phyloP scores from a whole-genome alignment of 1,140 invertebrate genomes.

The Bombus vancouverensis region DNA sequence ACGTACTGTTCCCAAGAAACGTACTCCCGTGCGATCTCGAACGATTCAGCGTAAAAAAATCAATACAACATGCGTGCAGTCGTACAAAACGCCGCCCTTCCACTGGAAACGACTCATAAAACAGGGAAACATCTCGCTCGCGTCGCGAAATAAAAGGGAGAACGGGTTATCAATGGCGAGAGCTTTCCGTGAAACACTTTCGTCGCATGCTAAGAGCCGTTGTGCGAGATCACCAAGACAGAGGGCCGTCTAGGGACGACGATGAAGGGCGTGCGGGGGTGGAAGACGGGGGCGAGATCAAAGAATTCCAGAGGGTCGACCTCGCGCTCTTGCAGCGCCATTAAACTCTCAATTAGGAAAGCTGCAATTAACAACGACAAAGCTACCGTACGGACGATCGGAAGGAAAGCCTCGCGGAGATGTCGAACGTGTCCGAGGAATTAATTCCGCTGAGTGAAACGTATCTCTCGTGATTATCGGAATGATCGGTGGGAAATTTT shows the following conservation, averaged over 20 bases:
- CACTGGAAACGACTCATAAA: not conserved
- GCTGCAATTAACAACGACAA: slow-evolving; percentile 56
- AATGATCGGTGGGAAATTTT: not conserved
- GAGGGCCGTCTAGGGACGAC: not conserved
- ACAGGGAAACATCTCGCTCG: slow-evolving; percentile 4
- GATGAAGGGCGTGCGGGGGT: no score
- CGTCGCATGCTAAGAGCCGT: slow-evolving; percentile 20
- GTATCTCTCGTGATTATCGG: not conserved
- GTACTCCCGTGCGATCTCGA: not conserved
- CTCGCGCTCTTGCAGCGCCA: slow-evolving; percentile 29
- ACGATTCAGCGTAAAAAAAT: not conserved
- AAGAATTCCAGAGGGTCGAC: slow-evolving; percentile 47
- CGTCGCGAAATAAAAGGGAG: not conserved
- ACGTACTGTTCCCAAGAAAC: not conserved
- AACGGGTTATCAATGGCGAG: slow-evolving; percentile 13
- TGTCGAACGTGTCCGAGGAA: slow-evolving; percentile 1
- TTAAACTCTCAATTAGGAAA: slow-evolving; percentile 68
- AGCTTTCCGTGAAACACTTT: slow-evolving; percentile 18
- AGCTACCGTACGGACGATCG: not conserved
- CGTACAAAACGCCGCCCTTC: not conserved
- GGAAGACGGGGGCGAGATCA: slow-evolving; percentile 43
- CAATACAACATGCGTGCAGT: not conserved
- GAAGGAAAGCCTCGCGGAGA: not conserved
- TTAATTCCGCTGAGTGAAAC: not conserved
- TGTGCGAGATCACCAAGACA: slow-evolving; percentile 13